Percentiles rank a stretch among this genome's conserved stretches.
These are phyloP conservation scores for Pseudomyrmex sp. DNA, from an alignment of 1,140 invertebrate genomes.

Conservation along the genomic window DNA sequence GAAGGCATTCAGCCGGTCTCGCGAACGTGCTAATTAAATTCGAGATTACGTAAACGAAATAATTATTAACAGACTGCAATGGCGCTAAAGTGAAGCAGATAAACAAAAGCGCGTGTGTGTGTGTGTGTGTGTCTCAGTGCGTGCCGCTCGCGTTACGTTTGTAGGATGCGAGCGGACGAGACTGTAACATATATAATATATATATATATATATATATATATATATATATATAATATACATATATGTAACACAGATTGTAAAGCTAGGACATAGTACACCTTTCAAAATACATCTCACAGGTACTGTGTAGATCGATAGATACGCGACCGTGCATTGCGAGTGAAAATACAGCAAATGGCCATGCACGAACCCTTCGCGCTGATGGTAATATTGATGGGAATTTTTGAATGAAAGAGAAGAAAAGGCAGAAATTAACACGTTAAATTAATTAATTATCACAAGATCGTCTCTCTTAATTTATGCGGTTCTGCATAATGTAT, in stretches of 20 bases:
- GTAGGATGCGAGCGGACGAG: not conserved
- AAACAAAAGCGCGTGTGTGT: constrained; percentile 18
- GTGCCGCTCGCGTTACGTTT: not conserved
- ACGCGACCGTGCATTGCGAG: not conserved
- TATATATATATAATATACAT: too few relatives aligned
- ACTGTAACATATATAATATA: not conserved
- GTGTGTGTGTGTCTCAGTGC: not conserved
- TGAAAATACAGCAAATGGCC: constrained; percentile 6
- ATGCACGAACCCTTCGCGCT: not conserved
- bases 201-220: too few relatives aligned
- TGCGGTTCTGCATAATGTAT: constrained; percentile 2
- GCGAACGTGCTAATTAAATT: constrained; percentile 69
- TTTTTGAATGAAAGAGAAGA: too few relatives aligned
- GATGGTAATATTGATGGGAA: not conserved
- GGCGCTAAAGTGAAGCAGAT: constrained; percentile 39
- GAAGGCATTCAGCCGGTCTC: constrained; percentile 64
- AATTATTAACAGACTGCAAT: constrained; percentile 62
- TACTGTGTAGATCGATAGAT: not conserved
- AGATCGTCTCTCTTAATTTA: constrained; percentile 4
- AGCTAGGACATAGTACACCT: constrained; percentile 21
- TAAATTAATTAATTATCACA: not conserved
- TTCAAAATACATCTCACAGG: constrained; percentile 16
- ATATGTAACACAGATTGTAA: constrained; percentile 1
- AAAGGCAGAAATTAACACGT: not conserved
- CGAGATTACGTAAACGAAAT: constrained; percentile 69